These are phyloP conservation scores for Lophius piscatorius DNA, from an alignment of 2,113 vertebrate genomes.

Conservation along the genomic window DNA sequence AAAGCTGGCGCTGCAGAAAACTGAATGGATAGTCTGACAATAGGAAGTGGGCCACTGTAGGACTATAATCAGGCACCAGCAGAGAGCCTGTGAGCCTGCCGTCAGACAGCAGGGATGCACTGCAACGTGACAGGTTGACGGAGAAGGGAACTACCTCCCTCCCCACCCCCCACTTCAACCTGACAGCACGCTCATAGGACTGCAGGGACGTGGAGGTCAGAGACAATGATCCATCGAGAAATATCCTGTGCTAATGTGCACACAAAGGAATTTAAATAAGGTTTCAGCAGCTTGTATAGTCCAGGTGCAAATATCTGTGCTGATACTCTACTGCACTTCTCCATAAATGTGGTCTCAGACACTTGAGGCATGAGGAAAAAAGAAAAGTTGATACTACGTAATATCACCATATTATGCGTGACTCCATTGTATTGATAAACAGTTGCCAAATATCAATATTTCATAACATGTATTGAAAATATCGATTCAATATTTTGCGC, in stretches of 20 bases:
- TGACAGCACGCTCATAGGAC: slow-evolving; percentile 26
- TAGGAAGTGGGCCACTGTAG: slow-evolving; percentile 41
- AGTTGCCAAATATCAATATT: no score
- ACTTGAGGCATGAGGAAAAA: no score
- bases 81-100: slow-evolving; percentile 14
- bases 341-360: no score
- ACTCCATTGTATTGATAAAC: no score
- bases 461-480: no score
- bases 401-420: no score
- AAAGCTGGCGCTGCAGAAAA: slow-evolving; percentile 54
- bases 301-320: no score
- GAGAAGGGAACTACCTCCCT: neutral
- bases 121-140: slow-evolving; percentile 41
- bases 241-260: neutral
- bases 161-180: neutral
- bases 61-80: slow-evolving; percentile 46
- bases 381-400: no score
- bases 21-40: slow-evolving; percentile 65
- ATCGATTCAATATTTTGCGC: no score
- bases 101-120: slow-evolving; percentile 44
- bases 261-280: neutral
- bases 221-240: neutral
- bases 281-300: neutral
- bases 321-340: no score
- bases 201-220: neutral